These are phyloP conservation scores for Callocephalon fimbriatum DNA, from an alignment of 2,113 vertebrate species.

Conservation along the genomic window DNA sequence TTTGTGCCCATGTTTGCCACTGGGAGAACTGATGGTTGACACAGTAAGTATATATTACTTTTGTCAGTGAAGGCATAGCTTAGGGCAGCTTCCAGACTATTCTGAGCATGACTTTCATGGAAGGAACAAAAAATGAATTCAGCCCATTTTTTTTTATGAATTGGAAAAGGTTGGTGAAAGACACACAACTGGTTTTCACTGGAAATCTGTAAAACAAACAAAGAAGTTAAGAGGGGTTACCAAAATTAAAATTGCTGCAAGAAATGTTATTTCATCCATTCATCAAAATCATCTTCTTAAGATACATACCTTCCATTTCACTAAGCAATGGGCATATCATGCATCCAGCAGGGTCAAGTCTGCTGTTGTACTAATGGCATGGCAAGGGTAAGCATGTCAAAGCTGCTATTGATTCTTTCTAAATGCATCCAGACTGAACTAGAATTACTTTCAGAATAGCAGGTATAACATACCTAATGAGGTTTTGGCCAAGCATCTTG, in stretches of 20 bases:
- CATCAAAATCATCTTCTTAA: neutral
- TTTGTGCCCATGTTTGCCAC: neutral
- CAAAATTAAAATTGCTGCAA: neutral
- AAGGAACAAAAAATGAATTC: neutral
- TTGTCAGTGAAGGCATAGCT: neutral
- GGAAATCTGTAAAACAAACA: neutral
- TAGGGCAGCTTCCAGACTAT: neutral
- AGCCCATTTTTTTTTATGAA: neutral
- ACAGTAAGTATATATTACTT: neutral
- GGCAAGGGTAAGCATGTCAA: neutral
- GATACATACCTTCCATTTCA: neutral
- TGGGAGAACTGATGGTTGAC: neutral
- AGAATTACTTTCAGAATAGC: neutral
- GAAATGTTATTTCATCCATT: neutral
- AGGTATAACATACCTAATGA: neutral
- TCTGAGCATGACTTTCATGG: neutral
- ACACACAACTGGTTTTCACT: neutral
- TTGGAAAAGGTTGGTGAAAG: neutral
- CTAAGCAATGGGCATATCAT: neutral
- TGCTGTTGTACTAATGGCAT: neutral
- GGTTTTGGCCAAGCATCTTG: neutral
- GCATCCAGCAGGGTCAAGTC: neutral
- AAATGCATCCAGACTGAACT: neutral
- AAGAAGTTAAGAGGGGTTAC: neutral
- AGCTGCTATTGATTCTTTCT: conserved; percentile 31